Conservation (phyloP, 2,113 vertebrate species). For the Nicator chloris region DNA sequence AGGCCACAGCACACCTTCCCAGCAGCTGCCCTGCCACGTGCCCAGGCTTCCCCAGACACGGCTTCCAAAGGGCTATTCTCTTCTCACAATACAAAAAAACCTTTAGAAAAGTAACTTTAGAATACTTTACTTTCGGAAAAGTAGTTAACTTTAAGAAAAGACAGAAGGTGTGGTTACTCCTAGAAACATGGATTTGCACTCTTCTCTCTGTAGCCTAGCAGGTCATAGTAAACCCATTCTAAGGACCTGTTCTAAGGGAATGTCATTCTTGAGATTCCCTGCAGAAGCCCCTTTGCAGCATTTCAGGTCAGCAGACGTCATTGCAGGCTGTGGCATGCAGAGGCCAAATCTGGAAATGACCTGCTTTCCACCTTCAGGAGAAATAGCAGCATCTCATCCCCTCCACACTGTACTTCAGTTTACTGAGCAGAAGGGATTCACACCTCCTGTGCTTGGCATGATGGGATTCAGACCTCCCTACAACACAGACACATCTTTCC, state of each 20-base stretch:
- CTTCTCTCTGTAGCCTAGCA: not conserved
- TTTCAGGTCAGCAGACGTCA: not conserved
- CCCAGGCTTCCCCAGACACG: not conserved
- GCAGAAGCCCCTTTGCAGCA: not conserved
- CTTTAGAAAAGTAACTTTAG: not conserved
- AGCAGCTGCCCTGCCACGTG: not conserved
- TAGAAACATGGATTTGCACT: not conserved
- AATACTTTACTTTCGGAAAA: not conserved
- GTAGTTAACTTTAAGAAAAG: not conserved
- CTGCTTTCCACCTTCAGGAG: not conserved
- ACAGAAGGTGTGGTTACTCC: not conserved
- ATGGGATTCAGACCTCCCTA: not conserved
- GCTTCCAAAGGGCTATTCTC: not conserved
- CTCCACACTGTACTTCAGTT: not conserved
- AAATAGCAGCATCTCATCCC: not conserved
- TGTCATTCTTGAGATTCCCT: not conserved
- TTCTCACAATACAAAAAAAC: not conserved
- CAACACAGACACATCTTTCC: not conserved
- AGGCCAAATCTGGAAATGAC: not conserved
- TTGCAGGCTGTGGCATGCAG: not conserved
- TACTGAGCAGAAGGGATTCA: not conserved
- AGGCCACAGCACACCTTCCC: not conserved
- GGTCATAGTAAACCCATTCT: not conserved
- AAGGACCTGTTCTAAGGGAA: not conserved
- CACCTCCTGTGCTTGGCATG: rapidly evolving